Conservation (phyloP, 2,888 invertebrate species). For the Tricholauxania praeusta region DNA sequence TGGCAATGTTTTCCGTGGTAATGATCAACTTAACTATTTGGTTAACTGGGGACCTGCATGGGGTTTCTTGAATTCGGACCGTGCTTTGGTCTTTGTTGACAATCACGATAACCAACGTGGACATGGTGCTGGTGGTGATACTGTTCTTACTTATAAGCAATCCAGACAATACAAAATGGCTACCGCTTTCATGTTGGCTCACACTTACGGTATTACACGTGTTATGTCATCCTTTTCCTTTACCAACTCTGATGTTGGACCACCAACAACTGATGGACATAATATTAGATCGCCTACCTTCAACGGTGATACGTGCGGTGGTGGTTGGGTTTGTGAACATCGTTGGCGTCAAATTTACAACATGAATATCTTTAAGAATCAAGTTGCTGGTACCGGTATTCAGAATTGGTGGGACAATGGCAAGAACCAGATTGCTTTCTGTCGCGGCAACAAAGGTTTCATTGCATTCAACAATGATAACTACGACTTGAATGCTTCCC, state of each 20-base stretch:
- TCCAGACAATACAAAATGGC: slow-evolving; percentile 83
- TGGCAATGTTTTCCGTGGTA: slow-evolving; percentile 71
- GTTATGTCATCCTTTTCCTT: slow-evolving; percentile 90
- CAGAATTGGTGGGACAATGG: slow-evolving; percentile 86
- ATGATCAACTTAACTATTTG: slow-evolving; percentile 76
- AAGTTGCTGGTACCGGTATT: slow-evolving; percentile 71
- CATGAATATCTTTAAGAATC: slow-evolving; percentile 84
- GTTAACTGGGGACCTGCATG: slow-evolving; percentile 76
- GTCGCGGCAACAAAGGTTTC: slow-evolving; percentile 81
- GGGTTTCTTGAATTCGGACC: slow-evolving; percentile 74
- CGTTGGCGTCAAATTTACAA: slow-evolving; percentile 85
- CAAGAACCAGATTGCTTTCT: slow-evolving; percentile 87
- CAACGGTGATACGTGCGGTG: slow-evolving; percentile 72
- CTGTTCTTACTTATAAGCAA: slow-evolving; percentile 78
- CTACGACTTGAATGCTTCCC: slow-evolving; percentile 71
- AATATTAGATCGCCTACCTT: slow-evolving; percentile 76
- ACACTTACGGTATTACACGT: slow-evolving; percentile 83
- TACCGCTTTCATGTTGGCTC: slow-evolving; percentile 88
- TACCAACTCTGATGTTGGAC: slow-evolving; percentile 73
- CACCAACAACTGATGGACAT: slow-evolving; percentile 74
- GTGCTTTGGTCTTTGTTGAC: slow-evolving; percentile 85
- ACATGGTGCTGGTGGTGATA: slow-evolving; percentile 73
- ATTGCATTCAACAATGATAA: slow-evolving; percentile 81
- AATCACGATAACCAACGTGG: slow-evolving; percentile 94
- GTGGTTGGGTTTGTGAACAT: slow-evolving; percentile 88